Percentiles rank a stretch among this genome's conserved stretches.
Conservation (phyloP, 1,140 invertebrate species). For the Vollenhovia emeryi region DNA sequence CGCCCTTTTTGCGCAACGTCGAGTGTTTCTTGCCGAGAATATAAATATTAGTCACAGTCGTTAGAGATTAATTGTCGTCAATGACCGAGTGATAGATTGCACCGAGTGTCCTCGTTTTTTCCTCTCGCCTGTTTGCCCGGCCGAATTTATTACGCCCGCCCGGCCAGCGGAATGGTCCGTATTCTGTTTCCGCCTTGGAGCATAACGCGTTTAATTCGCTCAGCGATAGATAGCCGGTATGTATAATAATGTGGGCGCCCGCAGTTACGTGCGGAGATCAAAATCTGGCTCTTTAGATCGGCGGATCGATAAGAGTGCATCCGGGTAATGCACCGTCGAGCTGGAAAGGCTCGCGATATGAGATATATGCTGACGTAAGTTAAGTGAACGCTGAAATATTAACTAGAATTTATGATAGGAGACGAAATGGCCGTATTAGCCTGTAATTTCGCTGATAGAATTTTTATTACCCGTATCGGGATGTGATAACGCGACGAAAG, state of each 20-base stretch:
- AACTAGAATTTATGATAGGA: neutral
- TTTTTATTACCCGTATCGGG: neutral
- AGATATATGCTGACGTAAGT: constrained; percentile 15
- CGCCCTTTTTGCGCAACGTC: neutral
- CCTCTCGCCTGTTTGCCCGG: neutral
- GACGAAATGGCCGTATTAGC: neutral
- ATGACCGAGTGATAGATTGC: constrained; percentile 58
- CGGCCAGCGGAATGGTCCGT: neutral
- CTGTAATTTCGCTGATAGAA: neutral
- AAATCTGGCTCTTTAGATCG: constrained; percentile 42
- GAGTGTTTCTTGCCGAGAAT: constrained; percentile 41
- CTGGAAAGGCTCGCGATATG: constrained; percentile 11
- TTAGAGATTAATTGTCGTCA: constrained; percentile 61
- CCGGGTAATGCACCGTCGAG: constrained; percentile 23
- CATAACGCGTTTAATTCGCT: constrained; percentile 36
- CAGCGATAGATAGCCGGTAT: constrained; percentile 1
- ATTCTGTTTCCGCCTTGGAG: constrained; percentile 31
- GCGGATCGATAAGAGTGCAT: constrained; percentile 11
- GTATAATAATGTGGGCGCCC: constrained; percentile 36
- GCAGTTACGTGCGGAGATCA: constrained; percentile 30
- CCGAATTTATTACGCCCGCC: constrained; percentile 40
- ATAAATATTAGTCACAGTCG: constrained; percentile 59
- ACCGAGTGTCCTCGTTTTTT: neutral
- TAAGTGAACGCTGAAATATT: constrained; percentile 4
- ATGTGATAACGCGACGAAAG: neutral